A percentile compares a stretch with the other conserved stretches of the same genome.
These are phyloP conservation scores for Triplophysa siluroides DNA, from an alignment of 2,113 vertebrate species.

Conservation along the genomic window DNA sequence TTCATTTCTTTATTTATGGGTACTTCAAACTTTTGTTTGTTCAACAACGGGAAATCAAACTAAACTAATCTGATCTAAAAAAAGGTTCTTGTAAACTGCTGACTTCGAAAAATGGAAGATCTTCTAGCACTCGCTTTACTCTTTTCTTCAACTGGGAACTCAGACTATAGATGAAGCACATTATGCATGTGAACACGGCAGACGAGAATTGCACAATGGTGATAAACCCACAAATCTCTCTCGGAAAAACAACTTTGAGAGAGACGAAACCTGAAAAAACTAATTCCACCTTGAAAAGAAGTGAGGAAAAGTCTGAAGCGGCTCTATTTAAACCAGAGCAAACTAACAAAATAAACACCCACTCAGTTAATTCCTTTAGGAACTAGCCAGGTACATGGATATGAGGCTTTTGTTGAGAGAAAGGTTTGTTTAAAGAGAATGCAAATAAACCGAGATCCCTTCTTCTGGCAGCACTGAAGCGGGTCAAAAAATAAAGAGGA, in stretches of 20 bases:
- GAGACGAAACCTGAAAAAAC: too few relatives aligned
- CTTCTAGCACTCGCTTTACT: not conserved
- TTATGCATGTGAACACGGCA: conserved; percentile 48
- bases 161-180: conserved; percentile 13
- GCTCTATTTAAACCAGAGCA: conserved; percentile 45
- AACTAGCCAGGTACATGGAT: conserved; percentile 66
- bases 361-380: conserved; percentile 55
- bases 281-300: conserved; percentile 26
- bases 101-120: conserved; percentile 14
- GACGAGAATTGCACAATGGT: conserved; percentile 33
- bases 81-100: conserved; percentile 14
- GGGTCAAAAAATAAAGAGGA: conserved; percentile 19
- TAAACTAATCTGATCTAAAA: not conserved
- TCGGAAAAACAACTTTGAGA: not conserved
- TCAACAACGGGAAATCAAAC: not conserved
- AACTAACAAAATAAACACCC: conserved; percentile 61
- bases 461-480: conserved; percentile 42
- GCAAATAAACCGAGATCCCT: conserved; percentile 48
- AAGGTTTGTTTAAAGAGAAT: conserved; percentile 47
- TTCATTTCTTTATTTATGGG: not conserved
- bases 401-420: conserved; percentile 52
- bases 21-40: conserved; percentile 21
- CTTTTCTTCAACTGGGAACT: not conserved
- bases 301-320: conserved; percentile 38
- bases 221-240: conserved; percentile 42